A percentile compares a stretch with the other conserved stretches of the same genome.
phyloP scores from a whole-genome alignment of 2,797 vertebrate genomes.

The Arctocebus calabarensis region DNA sequence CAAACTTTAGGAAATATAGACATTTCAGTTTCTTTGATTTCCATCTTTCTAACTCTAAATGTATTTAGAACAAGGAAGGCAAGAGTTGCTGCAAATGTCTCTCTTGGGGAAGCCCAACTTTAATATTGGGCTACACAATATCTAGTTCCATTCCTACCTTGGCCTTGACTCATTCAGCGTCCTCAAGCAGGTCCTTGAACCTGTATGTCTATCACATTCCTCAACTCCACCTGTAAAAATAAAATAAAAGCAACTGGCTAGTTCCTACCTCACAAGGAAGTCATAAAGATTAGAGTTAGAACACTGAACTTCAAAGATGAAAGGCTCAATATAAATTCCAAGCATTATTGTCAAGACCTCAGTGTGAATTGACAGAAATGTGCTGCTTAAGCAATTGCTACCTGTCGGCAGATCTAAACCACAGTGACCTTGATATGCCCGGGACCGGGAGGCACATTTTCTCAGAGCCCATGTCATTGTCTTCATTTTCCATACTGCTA shows the following conservation, averaged over 20 bases:
- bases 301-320: conserved; percentile 77
- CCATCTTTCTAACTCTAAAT: conserved; percentile 34
- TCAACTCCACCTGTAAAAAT: conserved; percentile 46
- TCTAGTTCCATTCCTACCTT: not conserved
- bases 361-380: conserved; percentile 57
- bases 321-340: conserved; percentile 79
- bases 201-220: not conserved
- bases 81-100: conserved; percentile 37
- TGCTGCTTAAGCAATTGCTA: conserved; percentile 51
- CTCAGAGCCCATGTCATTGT: not conserved
- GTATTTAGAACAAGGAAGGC: conserved; percentile 36
- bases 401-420: conserved; percentile 52
- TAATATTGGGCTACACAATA: not conserved
- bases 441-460: not conserved
- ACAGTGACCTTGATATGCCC: conserved; percentile 36
- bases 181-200: not conserved
- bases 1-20: conserved; percentile 61
- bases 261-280: conserved; percentile 65
- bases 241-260: conserved; percentile 48
- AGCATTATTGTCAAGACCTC: conserved; percentile 67
- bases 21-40: conserved; percentile 65
- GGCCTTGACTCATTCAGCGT: not conserved
- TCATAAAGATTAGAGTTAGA: conserved; percentile 79
- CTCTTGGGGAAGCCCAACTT: not conserved
- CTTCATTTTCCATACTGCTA: not conserved